Evolutionary conservation across 1,140 invertebrate genomes (phyloP).

Genomic region (Antheraea pernyi): DNA sequence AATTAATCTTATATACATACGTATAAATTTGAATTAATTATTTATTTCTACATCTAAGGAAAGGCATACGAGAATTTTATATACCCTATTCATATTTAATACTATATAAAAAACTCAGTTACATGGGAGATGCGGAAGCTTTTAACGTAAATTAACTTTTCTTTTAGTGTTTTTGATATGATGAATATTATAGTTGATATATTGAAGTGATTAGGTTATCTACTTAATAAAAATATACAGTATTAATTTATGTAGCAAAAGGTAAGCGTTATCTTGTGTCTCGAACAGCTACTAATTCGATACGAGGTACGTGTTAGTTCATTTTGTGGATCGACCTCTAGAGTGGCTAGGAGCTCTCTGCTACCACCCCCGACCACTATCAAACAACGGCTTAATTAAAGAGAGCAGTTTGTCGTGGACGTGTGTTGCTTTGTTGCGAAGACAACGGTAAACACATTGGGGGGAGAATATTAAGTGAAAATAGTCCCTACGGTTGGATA

Average conservation of each 20-base stretch:
- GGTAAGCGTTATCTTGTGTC: not conserved
- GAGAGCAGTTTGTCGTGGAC: slow-evolving; percentile 13
- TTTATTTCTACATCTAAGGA: too few relatives aligned
- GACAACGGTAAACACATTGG: slow-evolving; percentile 17
- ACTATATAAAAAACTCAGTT: too few relatives aligned
- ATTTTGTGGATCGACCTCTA: not conserved
- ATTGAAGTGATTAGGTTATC: too few relatives aligned
- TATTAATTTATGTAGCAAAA: not conserved
- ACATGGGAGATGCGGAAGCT: too few relatives aligned
- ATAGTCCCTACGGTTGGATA: not conserved
- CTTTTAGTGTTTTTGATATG: too few relatives aligned
- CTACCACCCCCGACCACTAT: slow-evolving; percentile 12
- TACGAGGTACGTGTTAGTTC: not conserved
- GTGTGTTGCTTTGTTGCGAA: slow-evolving; percentile 4
- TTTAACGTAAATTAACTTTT: too few relatives aligned
- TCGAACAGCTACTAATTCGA: not conserved
- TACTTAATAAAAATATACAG: not conserved
- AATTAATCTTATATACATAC: too few relatives aligned
- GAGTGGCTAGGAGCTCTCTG: not conserved
- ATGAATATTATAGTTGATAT: too few relatives aligned
- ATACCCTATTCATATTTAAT: too few relatives aligned
- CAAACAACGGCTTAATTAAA: slow-evolving; percentile 22
- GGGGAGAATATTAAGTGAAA: not conserved
- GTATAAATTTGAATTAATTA: too few relatives aligned
- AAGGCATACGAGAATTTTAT: too few relatives aligned